Conservation (phyloP, 2,888 invertebrate species). For the Pyrochroa serraticornis region DNA sequence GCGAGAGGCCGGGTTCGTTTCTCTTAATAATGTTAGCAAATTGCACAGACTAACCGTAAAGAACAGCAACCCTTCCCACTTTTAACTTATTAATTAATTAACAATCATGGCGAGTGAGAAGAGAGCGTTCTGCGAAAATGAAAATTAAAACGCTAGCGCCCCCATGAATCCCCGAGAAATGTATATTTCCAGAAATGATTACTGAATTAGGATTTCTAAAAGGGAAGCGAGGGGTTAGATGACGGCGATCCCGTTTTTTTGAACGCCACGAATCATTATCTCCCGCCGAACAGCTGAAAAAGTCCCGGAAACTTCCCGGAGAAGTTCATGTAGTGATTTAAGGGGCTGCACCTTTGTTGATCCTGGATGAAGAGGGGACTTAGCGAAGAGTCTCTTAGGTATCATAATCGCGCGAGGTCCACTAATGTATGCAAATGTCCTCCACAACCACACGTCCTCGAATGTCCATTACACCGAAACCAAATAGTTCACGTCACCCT, state of each 20-base stretch:
- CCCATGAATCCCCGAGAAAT: conserved; percentile 46
- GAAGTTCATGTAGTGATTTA: conserved; percentile 28
- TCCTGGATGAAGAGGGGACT: conserved; percentile 32
- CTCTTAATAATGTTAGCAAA: conserved; percentile 59
- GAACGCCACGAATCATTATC: too few species aligned
- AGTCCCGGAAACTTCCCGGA: conserved; percentile 11
- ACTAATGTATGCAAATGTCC: conserved; percentile 50
- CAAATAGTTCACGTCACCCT: conserved; percentile 4
- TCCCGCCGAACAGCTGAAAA: too few species aligned
- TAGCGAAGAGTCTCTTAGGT: conserved; percentile 46
- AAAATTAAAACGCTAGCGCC: conserved; percentile 55
- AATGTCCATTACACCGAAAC: conserved; percentile 16
- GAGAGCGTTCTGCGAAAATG: conserved; percentile 51
- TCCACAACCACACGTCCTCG: conserved; percentile 13
- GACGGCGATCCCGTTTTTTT: too few species aligned
- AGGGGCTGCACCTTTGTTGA: conserved; percentile 28
- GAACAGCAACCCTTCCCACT: conserved; percentile 55
- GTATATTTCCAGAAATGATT: conserved; percentile 27
- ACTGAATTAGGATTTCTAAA: too few species aligned
- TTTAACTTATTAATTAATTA: conserved; percentile 60
- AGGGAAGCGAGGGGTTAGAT: too few species aligned
- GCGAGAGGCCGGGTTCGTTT: conserved; percentile 50
- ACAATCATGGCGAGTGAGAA: conserved; percentile 57
- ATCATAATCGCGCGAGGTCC: conserved; percentile 47
- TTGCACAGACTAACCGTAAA: conserved; percentile 57